Conservation (phyloP, 2,797 vertebrate genomes). For the Chrysocyon brachyurus region DNA sequence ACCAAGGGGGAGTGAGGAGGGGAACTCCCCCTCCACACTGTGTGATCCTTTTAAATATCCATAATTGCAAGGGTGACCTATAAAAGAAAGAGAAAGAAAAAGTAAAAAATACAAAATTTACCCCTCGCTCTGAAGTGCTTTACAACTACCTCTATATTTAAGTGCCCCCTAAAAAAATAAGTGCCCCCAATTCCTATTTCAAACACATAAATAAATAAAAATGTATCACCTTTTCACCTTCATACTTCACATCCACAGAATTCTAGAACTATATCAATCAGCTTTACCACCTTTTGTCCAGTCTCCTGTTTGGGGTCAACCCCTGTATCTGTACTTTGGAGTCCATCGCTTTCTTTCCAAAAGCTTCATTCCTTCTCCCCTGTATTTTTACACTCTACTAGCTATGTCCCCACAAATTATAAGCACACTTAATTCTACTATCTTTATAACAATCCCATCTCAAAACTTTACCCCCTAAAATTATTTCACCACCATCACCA, state of each 20-base stretch:
- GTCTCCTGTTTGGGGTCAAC: background rate
- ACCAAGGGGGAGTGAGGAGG: constrained; percentile 90
- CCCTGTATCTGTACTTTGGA: background rate
- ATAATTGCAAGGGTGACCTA: constrained; percentile 97
- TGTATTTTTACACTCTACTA: constrained; percentile 16
- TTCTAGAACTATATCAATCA: background rate
- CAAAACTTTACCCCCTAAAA: constrained; percentile 28
- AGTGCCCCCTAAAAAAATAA: background rate
- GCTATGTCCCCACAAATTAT: background rate
- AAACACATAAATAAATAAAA: background rate
- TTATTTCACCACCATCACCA: background rate
- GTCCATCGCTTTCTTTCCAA: background rate
- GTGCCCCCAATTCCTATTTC: background rate
- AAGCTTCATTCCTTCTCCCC: background rate
- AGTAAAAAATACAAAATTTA: constrained; percentile 37
- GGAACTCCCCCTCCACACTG: constrained; percentile 93
- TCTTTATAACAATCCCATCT: background rate
- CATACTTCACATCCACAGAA: background rate
- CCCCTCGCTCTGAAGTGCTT: constrained; percentile 23
- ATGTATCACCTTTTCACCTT: background rate
- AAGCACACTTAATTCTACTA: constrained; percentile 12
- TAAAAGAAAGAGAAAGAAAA: constrained; percentile 77
- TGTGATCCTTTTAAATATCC: constrained; percentile 93
- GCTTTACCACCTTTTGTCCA: background rate
- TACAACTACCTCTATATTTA: constrained; percentile 9